Evolutionary conservation across 2,113 vertebrate genomes (phyloP).

Genomic region (Oreochromis spilurus): DNA sequence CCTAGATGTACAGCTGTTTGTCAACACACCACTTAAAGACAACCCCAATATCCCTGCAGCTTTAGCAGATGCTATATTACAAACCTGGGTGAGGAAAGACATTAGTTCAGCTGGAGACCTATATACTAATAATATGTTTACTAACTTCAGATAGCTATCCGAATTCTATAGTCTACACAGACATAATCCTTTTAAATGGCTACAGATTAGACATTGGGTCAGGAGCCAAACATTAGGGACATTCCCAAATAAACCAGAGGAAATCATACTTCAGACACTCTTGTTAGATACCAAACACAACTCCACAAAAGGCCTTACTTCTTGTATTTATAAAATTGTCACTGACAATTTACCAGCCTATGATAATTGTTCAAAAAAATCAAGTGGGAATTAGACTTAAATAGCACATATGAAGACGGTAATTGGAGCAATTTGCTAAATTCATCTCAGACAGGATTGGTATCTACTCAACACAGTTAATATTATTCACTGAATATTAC

Average conservation of each 20-base stretch:
- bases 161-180: fast-evolving
- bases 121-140: neutral
- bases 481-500: neutral
- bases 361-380: neutral
- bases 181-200: neutral
- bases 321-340: neutral
- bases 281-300: neutral
- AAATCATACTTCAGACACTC: no score
- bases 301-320: neutral
- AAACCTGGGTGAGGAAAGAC: neutral
- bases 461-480: neutral
- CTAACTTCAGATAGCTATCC: neutral
- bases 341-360: neutral
- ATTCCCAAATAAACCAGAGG: no score
- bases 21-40: neutral
- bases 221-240: fast-evolving
- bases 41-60: neutral
- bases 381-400: neutral
- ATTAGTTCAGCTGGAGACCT: neutral
- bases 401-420: neutral
- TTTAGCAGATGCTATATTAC: neutral
- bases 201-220: neutral
- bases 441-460: neutral
- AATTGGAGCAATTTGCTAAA: neutral
- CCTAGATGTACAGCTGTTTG: neutral